Base-by-base conservation (phyloP, 1,140 invertebrate species). In the Portunus trituberculatus region DNA sequence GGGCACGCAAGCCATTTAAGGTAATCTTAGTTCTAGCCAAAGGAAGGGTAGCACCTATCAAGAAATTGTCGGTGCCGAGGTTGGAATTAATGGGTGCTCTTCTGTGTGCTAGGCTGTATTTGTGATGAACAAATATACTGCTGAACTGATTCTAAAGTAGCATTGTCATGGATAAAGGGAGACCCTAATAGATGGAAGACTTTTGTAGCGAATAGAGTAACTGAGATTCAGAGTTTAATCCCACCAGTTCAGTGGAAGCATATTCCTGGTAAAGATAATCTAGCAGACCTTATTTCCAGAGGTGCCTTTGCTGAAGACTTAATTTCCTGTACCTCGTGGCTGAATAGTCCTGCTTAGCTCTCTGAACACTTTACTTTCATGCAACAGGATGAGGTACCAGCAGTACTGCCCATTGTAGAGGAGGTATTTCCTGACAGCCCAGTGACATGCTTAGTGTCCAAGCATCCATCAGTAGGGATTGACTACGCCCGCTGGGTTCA, bases 381-480 rank as follows among this genome's bases (percentile, higher is more conserved):
- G n/a, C n/a, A n/a, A n/a, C n/a, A n/a, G n/a, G n/a, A n/a, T n/a
- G n/a, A n/a, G n/a, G n/a, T n/a, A n/a, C n/a, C n/a, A n/a, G 25
- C 59, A 14, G 10, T 76, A 76, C n/a, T n/a, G n/a, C n/a, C n/a
- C n/a, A n/a, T n/a, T n/a, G n/a, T n/a, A n/a, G n/a, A n/a, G n/a
- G n/a, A n/a, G n/a, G n/a, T n/a, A n/a, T n/a, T n/a, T n/a, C n/a
- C n/a, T n/a, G n/a, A n/a, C n/a, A n/a, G n/a, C 59, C 59, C 59
- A 76, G 59, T 76, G 59, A 76, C 59, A 76, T 76, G 59, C 59
- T 76, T 76, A n/a, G 59, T 76, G 59, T 76, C 59, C 59, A 25
- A 76, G 59, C 59, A 76, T 76, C 59, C 59, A 76, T 76, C 59
- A 76, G 59, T 76, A 76, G 59, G 25, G n/a, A n/a, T n/a, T 76